These are phyloP conservation scores for Scaptomyza caliginosa DNA, from an alignment of 2,888 invertebrate species.

Conservation along the genomic window DNA sequence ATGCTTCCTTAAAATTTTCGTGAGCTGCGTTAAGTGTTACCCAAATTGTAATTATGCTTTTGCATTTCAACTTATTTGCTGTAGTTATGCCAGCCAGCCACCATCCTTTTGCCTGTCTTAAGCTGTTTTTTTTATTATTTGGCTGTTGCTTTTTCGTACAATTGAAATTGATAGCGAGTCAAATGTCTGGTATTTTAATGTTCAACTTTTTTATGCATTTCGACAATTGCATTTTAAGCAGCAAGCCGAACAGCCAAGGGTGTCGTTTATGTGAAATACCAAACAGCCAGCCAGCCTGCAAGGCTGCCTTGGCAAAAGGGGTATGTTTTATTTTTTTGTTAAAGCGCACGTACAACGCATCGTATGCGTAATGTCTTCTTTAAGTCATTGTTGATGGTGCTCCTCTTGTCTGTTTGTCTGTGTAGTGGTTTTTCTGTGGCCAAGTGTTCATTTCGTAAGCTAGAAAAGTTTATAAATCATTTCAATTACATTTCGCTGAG, in stretches of 20 bases:
- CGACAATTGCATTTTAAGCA: conserved; percentile 74
- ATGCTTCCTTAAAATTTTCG: conserved; percentile 45
- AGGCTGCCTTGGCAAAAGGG: conserved; percentile 15
- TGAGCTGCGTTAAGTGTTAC: conserved; percentile 68
- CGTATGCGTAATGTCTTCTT: conserved; percentile 71
- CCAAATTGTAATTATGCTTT: conserved; percentile 77
- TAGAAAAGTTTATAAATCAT: conserved; percentile 74
- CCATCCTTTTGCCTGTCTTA: conserved; percentile 7
- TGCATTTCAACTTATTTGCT: conserved; percentile 64
- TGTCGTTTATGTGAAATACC: conserved; percentile 20
- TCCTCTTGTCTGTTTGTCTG: conserved; percentile 1
- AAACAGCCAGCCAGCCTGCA: not conserved
- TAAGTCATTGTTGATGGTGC: conserved; percentile 5
- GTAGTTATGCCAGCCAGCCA: conserved; percentile 48
- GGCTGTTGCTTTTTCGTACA: conserved; percentile 24
- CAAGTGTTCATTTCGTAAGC: conserved; percentile 52
- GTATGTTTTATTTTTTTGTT: not conserved
- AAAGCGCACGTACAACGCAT: conserved; percentile 34
- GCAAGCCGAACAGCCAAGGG: conserved; percentile 19
- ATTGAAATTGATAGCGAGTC: conserved; percentile 68
- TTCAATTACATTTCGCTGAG: conserved; percentile 74
- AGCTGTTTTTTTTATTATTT: conserved; percentile 44
- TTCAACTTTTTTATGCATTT: conserved; percentile 50
- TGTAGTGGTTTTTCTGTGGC: conserved; percentile 28
- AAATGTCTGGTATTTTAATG: conserved; percentile 48